Evolutionary conservation across 2,888 invertebrate species (phyloP).

Genomic region (Sminthurides aquaticus): DNA sequence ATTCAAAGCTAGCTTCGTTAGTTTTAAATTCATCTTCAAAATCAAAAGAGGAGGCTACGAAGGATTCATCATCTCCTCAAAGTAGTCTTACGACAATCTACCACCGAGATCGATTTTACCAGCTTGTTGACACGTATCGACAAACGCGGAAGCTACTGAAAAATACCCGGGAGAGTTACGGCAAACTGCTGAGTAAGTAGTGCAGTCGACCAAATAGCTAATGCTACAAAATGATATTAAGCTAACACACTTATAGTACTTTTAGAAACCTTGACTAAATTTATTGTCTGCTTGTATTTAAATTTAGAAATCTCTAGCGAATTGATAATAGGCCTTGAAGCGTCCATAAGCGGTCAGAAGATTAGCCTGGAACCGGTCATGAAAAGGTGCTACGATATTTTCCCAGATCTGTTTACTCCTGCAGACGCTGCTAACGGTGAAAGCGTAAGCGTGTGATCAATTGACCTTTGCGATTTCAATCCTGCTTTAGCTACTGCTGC

Average conservation of each 20-base stretch:
- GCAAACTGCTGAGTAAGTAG: constrained; percentile 37
- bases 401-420: constrained; percentile 51
- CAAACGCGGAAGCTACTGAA: constrained; percentile 30
- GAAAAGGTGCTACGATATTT: constrained; percentile 50
- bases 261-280: no score
- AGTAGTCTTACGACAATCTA: constrained; percentile 2
- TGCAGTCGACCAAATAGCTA: no score
- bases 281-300: no score
- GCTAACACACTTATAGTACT: no score
- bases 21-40: constrained; percentile 20
- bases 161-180: constrained; percentile 36
- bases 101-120: constrained; percentile 35
- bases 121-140: constrained; percentile 31
- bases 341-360: constrained; percentile 52
- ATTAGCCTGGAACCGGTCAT: constrained; percentile 51
- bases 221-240: no score
- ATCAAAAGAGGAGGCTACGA: constrained; percentile 4
- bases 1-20: constrained; percentile 32
- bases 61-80: background rate
- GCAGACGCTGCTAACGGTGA: constrained; percentile 5
- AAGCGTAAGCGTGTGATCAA: background rate
- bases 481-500: no score
- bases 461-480: background rate
- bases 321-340: constrained; percentile 55
- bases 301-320: constrained; percentile 55